These are phyloP conservation scores for Oncopeltus fasciatus DNA, from an alignment of 1,140 invertebrate genomes.

Conservation along the genomic window DNA sequence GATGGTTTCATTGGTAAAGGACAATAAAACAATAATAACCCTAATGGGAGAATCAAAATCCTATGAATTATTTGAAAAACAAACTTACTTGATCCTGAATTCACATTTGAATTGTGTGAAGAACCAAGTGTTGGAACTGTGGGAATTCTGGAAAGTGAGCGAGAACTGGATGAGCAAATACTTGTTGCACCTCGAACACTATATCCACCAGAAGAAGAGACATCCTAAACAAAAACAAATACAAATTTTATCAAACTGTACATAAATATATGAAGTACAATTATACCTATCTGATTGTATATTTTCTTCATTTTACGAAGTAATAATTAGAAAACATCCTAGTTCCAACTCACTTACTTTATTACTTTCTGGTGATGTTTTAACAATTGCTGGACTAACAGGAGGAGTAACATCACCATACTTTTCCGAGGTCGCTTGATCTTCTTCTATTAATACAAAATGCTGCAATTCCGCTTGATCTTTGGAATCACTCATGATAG, in stretches of 20 bases:
- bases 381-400: constrained; percentile 19
- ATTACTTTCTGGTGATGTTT: constrained; percentile 21
- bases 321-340: too few relatives aligned
- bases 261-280: neutral
- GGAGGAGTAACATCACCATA: constrained; percentile 21
- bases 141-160: constrained; percentile 19
- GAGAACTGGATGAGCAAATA: constrained; percentile 21
- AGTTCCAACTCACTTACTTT: too few relatives aligned
- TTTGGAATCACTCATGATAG: constrained; percentile 20
- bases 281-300: too few relatives aligned
- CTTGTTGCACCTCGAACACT: constrained; percentile 5
- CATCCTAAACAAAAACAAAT: constrained; percentile 5
- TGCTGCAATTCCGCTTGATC: constrained; percentile 25
- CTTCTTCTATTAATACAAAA: constrained; percentile 23
- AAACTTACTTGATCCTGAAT: neutral
- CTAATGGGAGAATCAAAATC: too few relatives aligned
- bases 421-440: constrained; percentile 13
- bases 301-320: too few relatives aligned
- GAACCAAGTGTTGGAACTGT: constrained; percentile 17
- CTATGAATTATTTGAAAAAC: too few relatives aligned
- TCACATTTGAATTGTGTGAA: neutral
- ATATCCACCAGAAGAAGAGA: constrained; percentile 12
- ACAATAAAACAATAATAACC: too few relatives aligned
- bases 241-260: neutral
- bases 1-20: too few relatives aligned